Evolutionary conservation across 1,140 invertebrate genomes (phyloP).

Genomic region (Trypoxylus dichotomus): DNA sequence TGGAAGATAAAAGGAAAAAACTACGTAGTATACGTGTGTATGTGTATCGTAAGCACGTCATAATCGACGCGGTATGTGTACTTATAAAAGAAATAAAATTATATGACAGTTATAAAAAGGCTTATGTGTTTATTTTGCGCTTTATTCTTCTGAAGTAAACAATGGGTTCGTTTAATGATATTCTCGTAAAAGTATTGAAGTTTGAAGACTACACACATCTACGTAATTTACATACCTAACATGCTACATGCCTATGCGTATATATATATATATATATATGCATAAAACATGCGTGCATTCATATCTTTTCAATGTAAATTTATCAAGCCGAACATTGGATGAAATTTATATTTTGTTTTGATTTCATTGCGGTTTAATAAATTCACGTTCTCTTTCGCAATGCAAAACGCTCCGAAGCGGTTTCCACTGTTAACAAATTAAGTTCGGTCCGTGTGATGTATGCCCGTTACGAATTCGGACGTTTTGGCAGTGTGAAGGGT

Average conservation of each 20-base stretch:
- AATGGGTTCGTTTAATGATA: neutral
- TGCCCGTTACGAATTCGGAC: constrained; percentile 15
- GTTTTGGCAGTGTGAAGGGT: neutral
- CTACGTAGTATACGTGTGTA: neutral
- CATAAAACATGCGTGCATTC: neutral
- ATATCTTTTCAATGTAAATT: neutral
- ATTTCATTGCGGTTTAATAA: neutral
- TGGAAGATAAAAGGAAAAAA: neutral
- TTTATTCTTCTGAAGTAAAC: constrained; percentile 4
- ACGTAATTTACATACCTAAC: neutral
- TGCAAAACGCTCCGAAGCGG: neutral
- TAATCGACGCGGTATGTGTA: neutral
- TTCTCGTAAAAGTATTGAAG: constrained; percentile 9
- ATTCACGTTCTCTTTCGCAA: neutral
- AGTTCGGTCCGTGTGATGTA: constrained; percentile 14
- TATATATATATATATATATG: neutral
- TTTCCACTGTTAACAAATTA: constrained; percentile 7
- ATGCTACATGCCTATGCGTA: neutral
- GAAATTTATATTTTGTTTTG: constrained; percentile 15
- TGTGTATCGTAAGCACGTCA: constrained; percentile 8
- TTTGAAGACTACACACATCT: constrained; percentile 3
- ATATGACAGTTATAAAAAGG: constrained; percentile 24
- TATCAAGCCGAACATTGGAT: neutral
- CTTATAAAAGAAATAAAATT: constrained; percentile 17
- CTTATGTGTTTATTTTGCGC: constrained; percentile 5